A percentile compares a stretch with the other conserved stretches of the same genome.
Conservation (phyloP, 2,888 invertebrate genomes). For the Argynnis bischoffii region DNA sequence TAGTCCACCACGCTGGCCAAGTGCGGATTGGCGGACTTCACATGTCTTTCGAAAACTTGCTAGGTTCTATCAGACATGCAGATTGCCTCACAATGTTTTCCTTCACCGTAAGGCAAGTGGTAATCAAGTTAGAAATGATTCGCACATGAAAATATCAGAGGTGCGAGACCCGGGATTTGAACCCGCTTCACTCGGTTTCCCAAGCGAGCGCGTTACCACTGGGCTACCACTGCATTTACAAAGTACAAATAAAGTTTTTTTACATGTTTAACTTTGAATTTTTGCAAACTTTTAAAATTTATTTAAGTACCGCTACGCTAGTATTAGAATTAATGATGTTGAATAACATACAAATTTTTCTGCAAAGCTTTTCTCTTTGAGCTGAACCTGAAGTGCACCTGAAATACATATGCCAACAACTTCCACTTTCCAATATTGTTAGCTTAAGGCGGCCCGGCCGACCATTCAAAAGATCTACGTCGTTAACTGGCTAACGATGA, state of each 20-base stretch:
- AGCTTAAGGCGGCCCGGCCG: conserved; percentile 29
- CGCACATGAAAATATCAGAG: too few relatives aligned
- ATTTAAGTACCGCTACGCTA: not conserved
- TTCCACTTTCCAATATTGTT: conserved; percentile 38
- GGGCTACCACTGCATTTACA: too few relatives aligned
- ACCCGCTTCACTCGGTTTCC: too few relatives aligned
- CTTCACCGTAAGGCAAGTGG: too few relatives aligned
- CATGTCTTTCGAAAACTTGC: too few relatives aligned
- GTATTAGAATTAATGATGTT: conserved; percentile 20
- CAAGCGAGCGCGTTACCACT: too few relatives aligned
- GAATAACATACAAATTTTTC: conserved; percentile 24
- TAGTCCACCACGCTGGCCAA: too few relatives aligned
- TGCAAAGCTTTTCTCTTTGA: conserved; percentile 31
- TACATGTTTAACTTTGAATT: not conserved
- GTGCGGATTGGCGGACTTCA: too few relatives aligned
- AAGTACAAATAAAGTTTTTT: not conserved
- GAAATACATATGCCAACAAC: conserved; percentile 34
- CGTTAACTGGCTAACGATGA: conserved; percentile 37
- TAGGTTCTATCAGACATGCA: too few relatives aligned
- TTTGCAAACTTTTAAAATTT: not conserved
- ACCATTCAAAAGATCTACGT: conserved; percentile 36
- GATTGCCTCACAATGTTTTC: too few relatives aligned
- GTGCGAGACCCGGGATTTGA: too few relatives aligned
- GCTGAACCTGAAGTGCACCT: conserved; percentile 25
- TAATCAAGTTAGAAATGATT: too few relatives aligned